A percentile compares a stretch with the other conserved stretches of the same genome.
phyloP scores from a whole-genome alignment of 1,140 invertebrate species.

The Ridgeia piscesae region DNA sequence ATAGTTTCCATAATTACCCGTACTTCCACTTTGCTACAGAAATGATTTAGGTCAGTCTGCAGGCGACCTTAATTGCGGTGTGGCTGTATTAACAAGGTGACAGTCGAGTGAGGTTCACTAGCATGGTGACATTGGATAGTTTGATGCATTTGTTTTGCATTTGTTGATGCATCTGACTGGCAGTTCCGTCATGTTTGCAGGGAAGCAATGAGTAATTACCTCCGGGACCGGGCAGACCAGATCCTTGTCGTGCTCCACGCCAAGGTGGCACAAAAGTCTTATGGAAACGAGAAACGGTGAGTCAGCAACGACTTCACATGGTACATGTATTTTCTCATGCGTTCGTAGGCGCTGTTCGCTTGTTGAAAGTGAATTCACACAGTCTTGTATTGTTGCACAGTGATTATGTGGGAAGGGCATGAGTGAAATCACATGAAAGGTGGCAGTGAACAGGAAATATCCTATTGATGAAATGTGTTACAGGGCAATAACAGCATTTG shows the following conservation, averaged over 20 bases:
- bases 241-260: conserved; percentile 96
- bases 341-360: background rate
- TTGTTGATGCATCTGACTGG: background rate
- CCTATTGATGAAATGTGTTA: background rate
- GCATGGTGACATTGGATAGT: background rate
- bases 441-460: background rate
- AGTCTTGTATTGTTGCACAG: background rate
- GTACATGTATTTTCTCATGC: background rate
- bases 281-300: conserved; percentile 95
- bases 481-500: background rate
- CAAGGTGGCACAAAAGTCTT: conserved; percentile 97
- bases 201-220: conserved; percentile 94
- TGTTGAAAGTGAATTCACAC: background rate
- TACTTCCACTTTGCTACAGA: too few species aligned
- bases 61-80: background rate
- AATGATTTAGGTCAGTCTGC: too few species aligned
- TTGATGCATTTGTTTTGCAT: background rate
- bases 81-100: conserved; percentile 1
- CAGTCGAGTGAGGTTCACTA: conserved; percentile 22
- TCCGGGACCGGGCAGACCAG: conserved; percentile 92
- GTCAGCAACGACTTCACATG: background rate
- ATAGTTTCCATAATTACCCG: too few species aligned
- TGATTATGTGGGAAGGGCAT: background rate
- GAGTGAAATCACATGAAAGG: background rate
- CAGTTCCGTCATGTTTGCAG: conserved; percentile 50